phyloP scores from a whole-genome alignment of 2,888 invertebrate genomes.

The Mantis religiosa region DNA sequence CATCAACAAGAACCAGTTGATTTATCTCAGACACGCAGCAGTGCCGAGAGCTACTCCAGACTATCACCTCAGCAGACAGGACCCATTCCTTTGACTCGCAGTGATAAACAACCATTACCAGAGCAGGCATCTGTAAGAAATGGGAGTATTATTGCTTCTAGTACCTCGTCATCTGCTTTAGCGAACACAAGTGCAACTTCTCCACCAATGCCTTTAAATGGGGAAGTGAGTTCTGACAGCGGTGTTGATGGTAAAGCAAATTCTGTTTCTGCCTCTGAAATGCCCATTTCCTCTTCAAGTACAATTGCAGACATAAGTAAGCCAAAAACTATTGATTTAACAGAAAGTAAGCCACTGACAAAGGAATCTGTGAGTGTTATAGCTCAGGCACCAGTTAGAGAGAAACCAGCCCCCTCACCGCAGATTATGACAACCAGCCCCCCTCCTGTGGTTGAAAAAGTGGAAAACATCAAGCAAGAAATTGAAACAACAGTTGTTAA shows the following conservation, averaged over 20 bases:
- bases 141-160: slow-evolving; percentile 37
- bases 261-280: slow-evolving; percentile 38
- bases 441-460: not conserved
- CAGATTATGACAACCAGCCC: not conserved
- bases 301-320: not conserved
- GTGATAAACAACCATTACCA: slow-evolving; percentile 38
- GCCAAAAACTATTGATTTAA: not conserved
- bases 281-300: not conserved
- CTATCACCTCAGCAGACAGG: slow-evolving; percentile 40
- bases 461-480: not conserved
- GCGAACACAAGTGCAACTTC: slow-evolving; percentile 35
- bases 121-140: slow-evolving; percentile 35
- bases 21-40: slow-evolving; percentile 41
- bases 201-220: slow-evolving; percentile 43
- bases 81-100: slow-evolving; percentile 44
- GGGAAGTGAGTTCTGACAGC: slow-evolving; percentile 44
- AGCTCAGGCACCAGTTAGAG: slow-evolving; percentile 22
- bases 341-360: not conserved
- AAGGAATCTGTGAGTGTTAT: slow-evolving; percentile 25
- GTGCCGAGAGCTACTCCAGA: slow-evolving; percentile 42
- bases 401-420: not conserved
- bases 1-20: slow-evolving; percentile 35
- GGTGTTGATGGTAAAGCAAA: slow-evolving; percentile 42
- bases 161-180: slow-evolving; percentile 13
- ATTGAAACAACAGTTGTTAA: not conserved